phyloP scores from a whole-genome alignment of 2,888 invertebrate genomes.

The Leptinotarsa tumamoca region DNA sequence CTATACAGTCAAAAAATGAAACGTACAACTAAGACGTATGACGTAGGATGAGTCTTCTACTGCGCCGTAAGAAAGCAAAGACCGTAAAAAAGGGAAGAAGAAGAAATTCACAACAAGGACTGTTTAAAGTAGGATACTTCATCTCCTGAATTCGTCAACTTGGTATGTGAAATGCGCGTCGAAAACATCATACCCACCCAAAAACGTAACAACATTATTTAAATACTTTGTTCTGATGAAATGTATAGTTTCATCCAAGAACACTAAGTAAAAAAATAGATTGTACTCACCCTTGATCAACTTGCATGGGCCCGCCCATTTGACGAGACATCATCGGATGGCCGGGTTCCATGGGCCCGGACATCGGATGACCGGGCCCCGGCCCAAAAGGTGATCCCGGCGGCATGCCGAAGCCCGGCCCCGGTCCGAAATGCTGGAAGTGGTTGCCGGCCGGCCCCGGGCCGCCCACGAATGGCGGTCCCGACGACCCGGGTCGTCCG shows the following conservation, averaged over 20 bases:
- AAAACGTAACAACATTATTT: too few species aligned
- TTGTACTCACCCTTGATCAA: constrained; percentile 79
- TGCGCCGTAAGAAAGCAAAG: too few species aligned
- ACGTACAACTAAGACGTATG: too few species aligned
- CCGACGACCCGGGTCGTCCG: constrained; percentile 75
- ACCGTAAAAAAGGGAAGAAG: too few species aligned
- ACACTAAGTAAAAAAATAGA: not conserved
- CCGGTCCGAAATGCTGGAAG: constrained; percentile 74
- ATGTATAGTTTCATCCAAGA: not conserved
- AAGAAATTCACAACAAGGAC: too few species aligned
- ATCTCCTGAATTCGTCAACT: too few species aligned
- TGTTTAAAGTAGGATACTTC: too few species aligned
- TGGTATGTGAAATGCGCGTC: too few species aligned
- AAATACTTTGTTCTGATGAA: too few species aligned
- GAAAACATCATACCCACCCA: too few species aligned
- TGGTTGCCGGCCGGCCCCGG: constrained; percentile 78
- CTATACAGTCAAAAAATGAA: too few species aligned
- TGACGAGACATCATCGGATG: constrained; percentile 69
- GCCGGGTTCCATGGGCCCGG: constrained; percentile 74
- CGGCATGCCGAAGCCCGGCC: constrained; percentile 75
- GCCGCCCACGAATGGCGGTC: constrained; percentile 75
- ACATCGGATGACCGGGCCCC: constrained; percentile 73
- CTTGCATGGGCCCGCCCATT: constrained; percentile 81
- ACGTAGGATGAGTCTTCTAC: too few species aligned
- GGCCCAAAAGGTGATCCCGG: constrained; percentile 79